A percentile compares a stretch with the other conserved stretches of the same genome.
Conservation (phyloP, 2,888 invertebrate species). For the Margaritifera margaritifera region DNA sequence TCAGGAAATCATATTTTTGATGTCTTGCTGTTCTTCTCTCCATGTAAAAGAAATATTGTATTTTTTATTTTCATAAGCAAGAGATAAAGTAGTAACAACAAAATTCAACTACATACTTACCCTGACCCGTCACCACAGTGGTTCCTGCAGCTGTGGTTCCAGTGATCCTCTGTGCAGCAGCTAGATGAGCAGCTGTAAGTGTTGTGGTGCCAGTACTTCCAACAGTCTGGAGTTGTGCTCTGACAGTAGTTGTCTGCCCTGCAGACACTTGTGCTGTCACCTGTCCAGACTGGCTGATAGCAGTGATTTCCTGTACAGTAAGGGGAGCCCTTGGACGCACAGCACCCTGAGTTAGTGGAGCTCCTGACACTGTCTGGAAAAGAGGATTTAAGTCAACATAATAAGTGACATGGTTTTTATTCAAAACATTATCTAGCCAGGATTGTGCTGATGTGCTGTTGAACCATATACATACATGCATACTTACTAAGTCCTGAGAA, state of each 20-base stretch:
- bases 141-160: conserved; percentile 35
- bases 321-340: conserved; percentile 41
- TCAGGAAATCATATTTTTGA: no score
- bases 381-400: background rate
- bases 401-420: background rate
- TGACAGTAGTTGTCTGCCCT: conserved; percentile 44
- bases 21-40: no score
- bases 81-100: no score
- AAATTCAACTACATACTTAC: no score
- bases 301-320: conserved; percentile 57
- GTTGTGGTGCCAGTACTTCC: conserved; percentile 54
- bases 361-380: conserved; percentile 50
- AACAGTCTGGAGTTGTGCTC: conserved; percentile 44
- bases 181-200: conserved; percentile 58
- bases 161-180: conserved; percentile 53
- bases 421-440: no score
- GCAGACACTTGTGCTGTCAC: conserved; percentile 32
- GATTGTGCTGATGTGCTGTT: no score
- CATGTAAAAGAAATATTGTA: no score
- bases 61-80: no score
- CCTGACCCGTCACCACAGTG: conserved; percentile 17
- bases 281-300: conserved; percentile 42
- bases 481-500: no score
- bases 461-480: no score
- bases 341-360: conserved; percentile 38